phyloP scores from a whole-genome alignment of 2,888 invertebrate genomes.

The Heteropelma amictum region DNA sequence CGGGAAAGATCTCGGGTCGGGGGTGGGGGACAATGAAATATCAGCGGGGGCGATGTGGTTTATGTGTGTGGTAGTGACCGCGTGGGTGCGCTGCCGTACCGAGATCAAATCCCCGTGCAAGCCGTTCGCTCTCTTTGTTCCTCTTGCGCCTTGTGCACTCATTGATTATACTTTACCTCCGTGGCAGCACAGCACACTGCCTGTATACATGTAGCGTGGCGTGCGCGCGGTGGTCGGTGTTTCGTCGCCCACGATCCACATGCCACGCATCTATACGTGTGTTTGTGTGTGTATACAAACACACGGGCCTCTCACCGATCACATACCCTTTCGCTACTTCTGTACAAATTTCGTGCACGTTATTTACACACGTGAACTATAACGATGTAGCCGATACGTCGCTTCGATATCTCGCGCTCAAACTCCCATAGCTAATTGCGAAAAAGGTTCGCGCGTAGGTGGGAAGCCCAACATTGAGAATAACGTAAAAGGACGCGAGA shows the following conservation, averaged over 20 bases:
- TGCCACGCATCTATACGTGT: too few species aligned
- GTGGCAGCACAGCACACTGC: background rate
- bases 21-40: background rate
- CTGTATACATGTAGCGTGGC: background rate
- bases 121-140: slow-evolving; percentile 6
- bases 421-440: too few species aligned
- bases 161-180: slow-evolving; percentile 54
- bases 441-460: too few species aligned
- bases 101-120: slow-evolving; percentile 28
- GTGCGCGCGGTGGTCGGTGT: background rate
- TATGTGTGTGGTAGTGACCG: slow-evolving; percentile 48
- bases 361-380: background rate
- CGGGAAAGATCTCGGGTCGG: background rate
- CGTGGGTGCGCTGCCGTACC: slow-evolving; percentile 45
- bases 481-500: too few species aligned
- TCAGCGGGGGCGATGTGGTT: slow-evolving; percentile 50
- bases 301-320: too few species aligned
- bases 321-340: background rate
- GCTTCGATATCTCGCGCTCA: background rate
- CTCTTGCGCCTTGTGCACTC: slow-evolving; percentile 35
- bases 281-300: too few species aligned
- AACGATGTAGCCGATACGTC: background rate
- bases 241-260: slow-evolving; percentile 42
- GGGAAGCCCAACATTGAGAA: too few species aligned
- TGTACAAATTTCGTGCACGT: background rate